A percentile compares a stretch with the other conserved stretches of the same genome.
Evolutionary conservation across 2,797 vertebrate species (phyloP).

Genomic region (Falco berigora): DNA sequence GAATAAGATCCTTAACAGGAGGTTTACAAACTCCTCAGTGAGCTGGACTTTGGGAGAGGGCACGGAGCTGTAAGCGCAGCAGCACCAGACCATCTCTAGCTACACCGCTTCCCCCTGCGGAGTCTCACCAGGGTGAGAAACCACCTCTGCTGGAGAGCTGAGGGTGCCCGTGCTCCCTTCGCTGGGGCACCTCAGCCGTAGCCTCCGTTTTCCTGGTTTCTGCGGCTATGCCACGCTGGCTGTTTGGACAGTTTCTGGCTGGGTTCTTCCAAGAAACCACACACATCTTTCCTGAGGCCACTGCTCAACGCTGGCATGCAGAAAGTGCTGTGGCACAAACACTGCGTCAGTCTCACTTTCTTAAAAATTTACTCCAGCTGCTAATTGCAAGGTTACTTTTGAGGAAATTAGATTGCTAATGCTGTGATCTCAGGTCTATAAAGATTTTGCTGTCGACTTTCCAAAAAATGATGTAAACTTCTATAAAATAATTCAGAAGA

Average conservation of each 20-base stretch:
- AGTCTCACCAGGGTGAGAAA: background rate
- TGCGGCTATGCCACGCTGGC: background rate
- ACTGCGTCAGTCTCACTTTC: background rate
- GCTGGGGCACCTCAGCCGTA: fast-evolving
- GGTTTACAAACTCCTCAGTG: background rate
- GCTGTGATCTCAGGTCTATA: background rate
- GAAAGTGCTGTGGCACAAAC: background rate
- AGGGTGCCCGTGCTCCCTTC: fast-evolving
- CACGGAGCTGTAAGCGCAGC: background rate
- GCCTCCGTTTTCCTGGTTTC: background rate
- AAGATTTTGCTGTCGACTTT: background rate
- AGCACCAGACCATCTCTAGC: background rate
- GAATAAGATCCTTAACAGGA: background rate
- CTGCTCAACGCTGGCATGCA: background rate
- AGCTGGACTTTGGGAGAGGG: background rate
- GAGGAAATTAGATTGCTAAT: background rate
- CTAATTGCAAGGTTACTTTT: background rate
- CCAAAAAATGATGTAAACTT: background rate
- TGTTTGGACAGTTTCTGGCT: background rate
- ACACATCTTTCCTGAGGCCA: background rate
- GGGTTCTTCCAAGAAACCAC: background rate
- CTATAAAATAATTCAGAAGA: background rate
- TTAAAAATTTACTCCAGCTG: background rate
- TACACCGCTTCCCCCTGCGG: background rate
- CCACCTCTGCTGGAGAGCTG: background rate